phyloP scores from a whole-genome alignment of 2,797 vertebrate genomes.

The Avahi laniger region DNA sequence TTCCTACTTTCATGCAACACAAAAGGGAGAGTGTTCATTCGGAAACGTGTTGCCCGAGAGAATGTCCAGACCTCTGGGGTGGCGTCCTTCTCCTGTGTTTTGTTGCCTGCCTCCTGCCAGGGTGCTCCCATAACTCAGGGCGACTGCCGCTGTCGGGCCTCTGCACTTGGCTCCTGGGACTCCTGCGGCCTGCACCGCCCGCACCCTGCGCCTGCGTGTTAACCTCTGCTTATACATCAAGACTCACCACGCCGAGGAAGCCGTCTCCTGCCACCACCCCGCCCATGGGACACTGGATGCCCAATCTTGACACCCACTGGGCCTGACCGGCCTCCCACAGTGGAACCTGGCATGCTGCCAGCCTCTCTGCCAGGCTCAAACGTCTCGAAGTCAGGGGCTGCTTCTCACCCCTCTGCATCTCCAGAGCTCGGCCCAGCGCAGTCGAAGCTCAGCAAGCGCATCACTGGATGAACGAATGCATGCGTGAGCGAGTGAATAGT shows the following conservation, averaged over 20 bases:
- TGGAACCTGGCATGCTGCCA: too few species aligned
- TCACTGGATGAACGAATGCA: not conserved
- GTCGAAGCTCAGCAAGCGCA: not conserved
- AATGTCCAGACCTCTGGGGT: not conserved
- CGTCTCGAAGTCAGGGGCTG: not conserved
- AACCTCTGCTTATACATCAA: not conserved
- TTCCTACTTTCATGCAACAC: not conserved
- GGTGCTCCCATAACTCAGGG: not conserved
- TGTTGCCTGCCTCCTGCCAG: accelerated
- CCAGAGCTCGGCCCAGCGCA: not conserved
- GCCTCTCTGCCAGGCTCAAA: not conserved
- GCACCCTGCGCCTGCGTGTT: not conserved
- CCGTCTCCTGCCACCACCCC: not conserved
- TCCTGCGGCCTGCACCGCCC: accelerated
- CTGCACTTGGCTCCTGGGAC: too few species aligned
- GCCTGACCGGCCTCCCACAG: not conserved
- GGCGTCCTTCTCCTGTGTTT: too few species aligned
- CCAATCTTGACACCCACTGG: accelerated
- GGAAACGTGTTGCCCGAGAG: not conserved
- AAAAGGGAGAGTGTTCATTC: not conserved
- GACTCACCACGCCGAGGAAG: not conserved
- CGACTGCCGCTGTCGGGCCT: too few species aligned
- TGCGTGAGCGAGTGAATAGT: not conserved
- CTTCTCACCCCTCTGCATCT: not conserved
- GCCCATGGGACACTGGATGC: not conserved